A percentile compares a stretch with the other conserved stretches of the same genome.
phyloP scores from a whole-genome alignment of 2,888 invertebrate genomes.

The Agriopis leucophaearia region DNA sequence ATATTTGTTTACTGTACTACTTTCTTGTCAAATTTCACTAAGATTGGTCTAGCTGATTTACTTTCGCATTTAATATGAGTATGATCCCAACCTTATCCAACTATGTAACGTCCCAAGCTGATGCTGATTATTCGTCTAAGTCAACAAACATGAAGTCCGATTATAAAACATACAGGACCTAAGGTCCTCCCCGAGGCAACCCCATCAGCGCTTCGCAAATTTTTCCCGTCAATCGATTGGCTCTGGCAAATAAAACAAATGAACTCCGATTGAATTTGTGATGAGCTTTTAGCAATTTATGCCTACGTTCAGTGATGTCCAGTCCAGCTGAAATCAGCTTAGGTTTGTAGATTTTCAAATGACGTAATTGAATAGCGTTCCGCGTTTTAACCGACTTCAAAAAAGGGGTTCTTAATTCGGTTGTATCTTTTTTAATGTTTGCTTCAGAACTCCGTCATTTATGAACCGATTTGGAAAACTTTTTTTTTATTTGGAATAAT shows the following conservation, averaged over 20 bases:
- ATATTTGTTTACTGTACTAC: too few relatives aligned
- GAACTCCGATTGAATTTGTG: conserved; percentile 78
- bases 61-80: background rate
- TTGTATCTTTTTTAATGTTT: too few relatives aligned
- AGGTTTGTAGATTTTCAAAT: background rate
- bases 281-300: conserved; percentile 77
- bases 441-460: too few relatives aligned
- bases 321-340: background rate
- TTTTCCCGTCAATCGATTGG: conserved; percentile 82
- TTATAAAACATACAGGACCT: conserved; percentile 3
- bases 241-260: conserved; percentile 78
- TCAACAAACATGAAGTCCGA: background rate
- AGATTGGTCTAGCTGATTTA: too few relatives aligned
- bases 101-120: too few relatives aligned
- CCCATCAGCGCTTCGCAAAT: conserved; percentile 48
- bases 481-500: too few relatives aligned
- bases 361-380: background rate
- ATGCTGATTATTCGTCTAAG: background rate
- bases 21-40: too few relatives aligned
- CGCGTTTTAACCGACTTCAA: too few relatives aligned
- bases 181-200: background rate
- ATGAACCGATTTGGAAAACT: too few relatives aligned
- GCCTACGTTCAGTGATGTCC: conserved; percentile 27
- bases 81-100: background rate
- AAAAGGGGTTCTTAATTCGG: too few relatives aligned